Evolutionary conservation across 2,113 vertebrate species (phyloP), one percentile per base, ranked within the genome.

Genomic region (Papio anubis): DNA sequence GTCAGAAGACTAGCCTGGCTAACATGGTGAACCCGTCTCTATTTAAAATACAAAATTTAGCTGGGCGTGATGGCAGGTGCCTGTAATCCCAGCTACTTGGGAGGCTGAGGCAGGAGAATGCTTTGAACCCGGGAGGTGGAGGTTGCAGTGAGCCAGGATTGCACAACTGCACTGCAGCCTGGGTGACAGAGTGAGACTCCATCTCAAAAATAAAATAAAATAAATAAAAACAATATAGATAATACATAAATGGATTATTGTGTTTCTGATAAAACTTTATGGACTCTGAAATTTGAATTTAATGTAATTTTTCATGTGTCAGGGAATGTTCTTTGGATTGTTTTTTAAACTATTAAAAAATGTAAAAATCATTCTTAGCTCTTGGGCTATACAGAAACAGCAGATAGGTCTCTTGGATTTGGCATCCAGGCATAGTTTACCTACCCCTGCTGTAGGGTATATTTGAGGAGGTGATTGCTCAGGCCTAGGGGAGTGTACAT

Each of bases 281-380:
- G 9, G 17, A 75, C 50, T 17, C 75, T 86, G n/a, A 88, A 83
- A 64, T 72, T 94, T 82, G 57, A 96, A 82, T 86, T 96, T 88
- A 83, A 21, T 55, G 16, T 72, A 70, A 70, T 20, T 85, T 93
- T 86, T 82, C 76, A 68, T n/a, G 21, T 88, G 25, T 72, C 43
- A 55, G 5, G 23, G 79, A 72, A 83, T n/a, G 1, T n/a, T 75
- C 21, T 45, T 94, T 95, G 38, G 10, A 45, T 45, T 43, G 27
- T 48, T 64, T 25, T 68, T n/a, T 21, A 2, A 61, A 30, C 6
- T 12, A 17, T 83, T 97, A 61, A 92, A 82, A 94, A 78, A 40
- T 92, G 70, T 83, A n/a, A 61, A 90, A 83, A 76, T 10, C 45
- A 43, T 76, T 59, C 35, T 79, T 84, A 55, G 52, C 20, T 87